Conservation (phyloP, 1,140 invertebrate genomes). For the Zaprionus ornatus region DNA sequence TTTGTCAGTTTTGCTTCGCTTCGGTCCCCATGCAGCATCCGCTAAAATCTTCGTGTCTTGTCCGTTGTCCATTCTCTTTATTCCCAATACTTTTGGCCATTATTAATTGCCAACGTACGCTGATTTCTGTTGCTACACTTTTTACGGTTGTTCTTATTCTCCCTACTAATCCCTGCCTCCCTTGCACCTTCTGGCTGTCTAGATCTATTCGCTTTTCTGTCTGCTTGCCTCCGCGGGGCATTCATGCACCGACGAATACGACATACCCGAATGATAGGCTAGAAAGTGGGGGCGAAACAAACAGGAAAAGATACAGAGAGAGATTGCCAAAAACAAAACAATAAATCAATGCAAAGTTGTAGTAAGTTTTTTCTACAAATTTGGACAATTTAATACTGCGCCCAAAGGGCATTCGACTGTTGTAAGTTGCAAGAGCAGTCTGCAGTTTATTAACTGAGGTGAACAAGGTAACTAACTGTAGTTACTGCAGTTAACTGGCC, state of each 20-base stretch:
- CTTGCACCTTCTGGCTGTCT: background rate
- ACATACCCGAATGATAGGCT: background rate
- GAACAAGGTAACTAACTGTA: no score
- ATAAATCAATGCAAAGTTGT: conserved; percentile 2
- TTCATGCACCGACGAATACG: conserved; percentile 2
- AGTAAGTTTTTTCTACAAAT: background rate
- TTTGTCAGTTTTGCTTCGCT: background rate
- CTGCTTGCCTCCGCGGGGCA: background rate
- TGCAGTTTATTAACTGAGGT: background rate
- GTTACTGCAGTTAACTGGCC: no score
- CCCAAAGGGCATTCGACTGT: background rate
- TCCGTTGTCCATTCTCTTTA: background rate
- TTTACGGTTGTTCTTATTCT: background rate
- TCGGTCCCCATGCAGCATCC: background rate
- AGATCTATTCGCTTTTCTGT: background rate
- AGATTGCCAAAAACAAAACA: background rate
- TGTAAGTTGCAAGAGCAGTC: background rate
- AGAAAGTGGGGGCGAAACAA: background rate
- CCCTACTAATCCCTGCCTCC: background rate
- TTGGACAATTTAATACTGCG: background rate
- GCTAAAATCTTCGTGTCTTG: background rate
- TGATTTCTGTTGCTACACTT: conserved; percentile 4
- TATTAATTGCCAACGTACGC: conserved; percentile 6
- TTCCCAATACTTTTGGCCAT: background rate
- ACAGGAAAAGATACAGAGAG: background rate